Base-by-base conservation (phyloP, 2,797 vertebrate genomes). In the Neosalanx taihuensis region DNA sequence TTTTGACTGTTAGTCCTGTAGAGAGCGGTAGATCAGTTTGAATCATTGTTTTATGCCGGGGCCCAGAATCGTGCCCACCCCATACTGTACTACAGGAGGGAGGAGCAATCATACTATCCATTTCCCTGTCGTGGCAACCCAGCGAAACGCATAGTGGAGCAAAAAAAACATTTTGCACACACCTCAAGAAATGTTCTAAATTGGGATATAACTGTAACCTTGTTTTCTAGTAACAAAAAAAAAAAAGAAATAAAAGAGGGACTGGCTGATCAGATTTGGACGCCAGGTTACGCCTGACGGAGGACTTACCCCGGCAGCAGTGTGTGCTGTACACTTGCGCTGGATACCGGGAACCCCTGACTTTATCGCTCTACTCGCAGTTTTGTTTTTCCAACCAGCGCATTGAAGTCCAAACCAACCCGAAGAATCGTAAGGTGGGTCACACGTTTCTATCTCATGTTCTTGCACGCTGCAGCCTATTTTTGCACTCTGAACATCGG, bases 1-100 rank as follows among this genome's bases (percentile, higher is more conserved):
- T 82, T 84, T 77, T 92, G 23, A 78, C 91, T 86, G 75, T 79
- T 64, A 85, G 74, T 87, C 93, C 93, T 92, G 91, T 87, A 94
- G 93, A 92, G 92, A 90, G 93, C 91, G 69, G 90, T 89, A 90
- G 89, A 91, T 88, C 23, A 68, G 91, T 90, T 87, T 89, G 71
- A 81, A 84, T 84, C 78, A 87, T 67, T 80, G 71, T 74, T 5
- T 71, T 79, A 71, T 79, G 57, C 73, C 23, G 23, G 46, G 69
- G 73, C 73, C 30, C 61, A 76, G 59, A 60, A 79, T 77, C 26
- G 67, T 66, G 66, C 69, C 70, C 64, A 71, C 73, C 81, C 86
- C 84, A 76, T 91, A 92, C 91, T 83, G 88, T 87, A 90, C 88
- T 67, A 82, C 82, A 84, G 76, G 89, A 90, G 91, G 93, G 91